Base-by-base conservation (phyloP, 1,140 invertebrate species). In the Calephelis virginiensis region DNA sequence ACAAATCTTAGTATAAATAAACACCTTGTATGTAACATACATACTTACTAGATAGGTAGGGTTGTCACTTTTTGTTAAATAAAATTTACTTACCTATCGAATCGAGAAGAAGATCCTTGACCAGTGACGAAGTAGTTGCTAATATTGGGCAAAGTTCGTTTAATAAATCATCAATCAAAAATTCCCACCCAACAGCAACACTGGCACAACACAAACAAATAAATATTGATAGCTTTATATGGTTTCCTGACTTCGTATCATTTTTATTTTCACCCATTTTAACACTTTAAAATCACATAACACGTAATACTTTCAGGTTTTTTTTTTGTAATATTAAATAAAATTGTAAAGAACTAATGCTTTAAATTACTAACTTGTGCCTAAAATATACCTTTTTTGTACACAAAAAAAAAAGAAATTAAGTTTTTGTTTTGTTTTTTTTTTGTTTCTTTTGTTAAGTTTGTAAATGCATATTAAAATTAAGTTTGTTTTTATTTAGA, bases 131-230 rank as follows among this genome's bases (percentile, higher is more conserved):
- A 0, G 80, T 81, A 14, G 63, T 77, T 7, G 81, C 75, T 43
- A 90, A 66, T 48, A 85, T 67, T 0, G 88, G 88, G 49, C 82
- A 84, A 11, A 89, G 56, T 14, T 80, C 76, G 0, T 82, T 63
- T 7, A 87, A 68, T 12, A 87, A 53, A 64, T 88, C 85, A 7
- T 84, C 81, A 8, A 82, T 73, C 17, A 89, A 63, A 49, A 79
- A 77, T 3, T 85, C 85, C 82, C 78, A 83, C 5, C 78, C 82
- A 2, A 63, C 65, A 17, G 80, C 74, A 49, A 78, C 77, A 69
- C 83, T 86, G 13, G 72, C 81, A 71, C 68, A 78, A 69, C 81
- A 68, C 73, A 79, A 12, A 68, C 67, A 61, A 77, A 56, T 37
- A 86, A 74, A 61, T 78, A 72, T 68, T 70, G 75, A 59, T 17